Evolutionary conservation across 2,113 vertebrate species (phyloP).

Genomic region (Aplodontia rufa): DNA sequence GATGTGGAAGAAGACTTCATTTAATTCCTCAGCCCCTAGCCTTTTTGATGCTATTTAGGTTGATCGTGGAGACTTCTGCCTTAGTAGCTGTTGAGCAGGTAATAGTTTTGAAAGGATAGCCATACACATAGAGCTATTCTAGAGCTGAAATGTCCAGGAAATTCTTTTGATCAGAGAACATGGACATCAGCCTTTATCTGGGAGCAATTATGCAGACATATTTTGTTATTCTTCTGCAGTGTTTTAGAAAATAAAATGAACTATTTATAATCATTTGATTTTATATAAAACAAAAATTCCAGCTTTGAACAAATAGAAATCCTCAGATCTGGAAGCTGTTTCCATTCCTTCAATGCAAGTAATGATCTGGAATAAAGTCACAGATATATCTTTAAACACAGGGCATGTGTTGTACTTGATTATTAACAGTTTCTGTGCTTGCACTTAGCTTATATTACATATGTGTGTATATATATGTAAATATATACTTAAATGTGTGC

Average conservation of each 20-base stretch:
- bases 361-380: not conserved
- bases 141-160: not conserved
- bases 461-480: not conserved
- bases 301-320: not conserved
- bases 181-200: not conserved
- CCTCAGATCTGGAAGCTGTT: not conserved
- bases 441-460: not conserved
- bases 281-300: not conserved
- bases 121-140: not conserved
- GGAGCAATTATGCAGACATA: not conserved
- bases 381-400: not conserved
- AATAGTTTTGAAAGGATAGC: not conserved
- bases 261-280: conserved; percentile 6
- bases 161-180: not conserved
- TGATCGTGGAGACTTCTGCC: not conserved
- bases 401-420: not conserved
- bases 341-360: not conserved
- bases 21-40: not conserved
- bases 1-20: not conserved
- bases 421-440: not conserved
- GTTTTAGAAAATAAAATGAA: conserved; percentile 18
- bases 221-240: not conserved
- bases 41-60: accelerated
- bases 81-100: not conserved
- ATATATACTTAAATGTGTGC: not conserved